phyloP scores from a whole-genome alignment of 2,797 vertebrate genomes.

The Pangasius larnaudii region DNA sequence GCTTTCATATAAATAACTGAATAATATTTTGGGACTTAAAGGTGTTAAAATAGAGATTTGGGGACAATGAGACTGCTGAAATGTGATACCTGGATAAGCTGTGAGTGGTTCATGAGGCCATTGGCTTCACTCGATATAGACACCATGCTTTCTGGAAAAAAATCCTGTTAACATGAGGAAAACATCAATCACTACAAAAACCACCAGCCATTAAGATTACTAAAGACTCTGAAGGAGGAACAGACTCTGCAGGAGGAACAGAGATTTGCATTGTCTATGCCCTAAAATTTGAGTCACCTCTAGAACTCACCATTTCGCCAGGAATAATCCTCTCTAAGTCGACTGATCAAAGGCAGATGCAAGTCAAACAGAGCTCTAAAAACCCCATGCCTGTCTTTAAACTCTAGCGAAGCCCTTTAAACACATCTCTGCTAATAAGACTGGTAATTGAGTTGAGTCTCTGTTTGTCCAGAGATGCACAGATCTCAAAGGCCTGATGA shows the following conservation, averaged over 20 bases:
- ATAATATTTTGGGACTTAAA: not conserved
- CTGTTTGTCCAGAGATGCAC: not conserved
- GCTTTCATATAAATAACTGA: not conserved
- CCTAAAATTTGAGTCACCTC: conserved; percentile 28
- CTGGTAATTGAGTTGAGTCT: conserved; percentile 11
- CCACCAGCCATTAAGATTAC: conserved; percentile 71
- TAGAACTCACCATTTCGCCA: conserved; percentile 23
- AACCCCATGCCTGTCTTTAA: not conserved
- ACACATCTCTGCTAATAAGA: conserved; percentile 9
- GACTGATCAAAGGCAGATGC: conserved; percentile 20
- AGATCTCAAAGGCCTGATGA: not conserved
- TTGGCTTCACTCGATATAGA: conserved; percentile 86
- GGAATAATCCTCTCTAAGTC: conserved; percentile 32
- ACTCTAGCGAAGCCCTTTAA: not conserved
- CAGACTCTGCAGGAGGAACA: not conserved
- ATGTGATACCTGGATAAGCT: conserved; percentile 87
- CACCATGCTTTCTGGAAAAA: conserved; percentile 97
- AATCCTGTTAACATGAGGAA: conserved; percentile 76
- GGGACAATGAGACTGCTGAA: not conserved
- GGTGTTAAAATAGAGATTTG: not conserved
- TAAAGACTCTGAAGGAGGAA: conserved; percentile 12
- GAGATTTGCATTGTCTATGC: not conserved
- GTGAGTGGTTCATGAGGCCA: conserved; percentile 81
- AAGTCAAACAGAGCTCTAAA: conserved; percentile 17
- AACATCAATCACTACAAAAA: conserved; percentile 40